These are phyloP conservation scores for Archivesica marissinica DNA, from an alignment of 1,140 invertebrate species.

Conservation along the genomic window DNA sequence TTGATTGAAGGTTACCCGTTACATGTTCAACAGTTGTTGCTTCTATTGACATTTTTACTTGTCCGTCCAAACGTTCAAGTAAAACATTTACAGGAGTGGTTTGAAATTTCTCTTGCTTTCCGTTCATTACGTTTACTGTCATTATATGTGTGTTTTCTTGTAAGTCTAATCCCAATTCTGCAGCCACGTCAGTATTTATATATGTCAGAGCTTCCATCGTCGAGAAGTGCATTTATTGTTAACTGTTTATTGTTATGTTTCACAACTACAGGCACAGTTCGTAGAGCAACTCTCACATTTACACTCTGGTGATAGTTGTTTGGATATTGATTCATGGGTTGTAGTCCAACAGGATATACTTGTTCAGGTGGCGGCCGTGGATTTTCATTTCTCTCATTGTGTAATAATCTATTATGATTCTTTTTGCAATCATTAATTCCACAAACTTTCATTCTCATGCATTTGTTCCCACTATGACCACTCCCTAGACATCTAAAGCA, in stretches of 20 bases:
- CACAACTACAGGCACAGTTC: slow-evolving; percentile 9
- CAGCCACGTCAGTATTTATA: not conserved
- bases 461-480: not conserved
- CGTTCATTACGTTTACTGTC: too few species aligned
- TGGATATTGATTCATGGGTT: not conserved
- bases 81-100: too few species aligned
- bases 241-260: not conserved
- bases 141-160: too few species aligned
- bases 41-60: not conserved
- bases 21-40: not conserved
- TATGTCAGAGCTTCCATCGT: slow-evolving; percentile 18
- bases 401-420: slow-evolving; percentile 30
- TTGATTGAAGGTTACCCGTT: not conserved
- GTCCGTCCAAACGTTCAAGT: too few species aligned
- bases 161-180: slow-evolving; percentile 19
- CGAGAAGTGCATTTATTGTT: not conserved
- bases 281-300: not conserved
- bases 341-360: too few species aligned
- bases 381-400: not conserved
- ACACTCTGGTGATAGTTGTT: not conserved
- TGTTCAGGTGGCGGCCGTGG: not conserved
- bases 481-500: slow-evolving; percentile 15
- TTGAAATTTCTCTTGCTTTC: too few species aligned
- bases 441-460: not conserved
- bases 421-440: slow-evolving; percentile 13